Evolutionary conservation across 2,888 invertebrate species (phyloP), one percentile per base, ranked within the genome.

Genomic region (Campoplex nolae): DNA sequence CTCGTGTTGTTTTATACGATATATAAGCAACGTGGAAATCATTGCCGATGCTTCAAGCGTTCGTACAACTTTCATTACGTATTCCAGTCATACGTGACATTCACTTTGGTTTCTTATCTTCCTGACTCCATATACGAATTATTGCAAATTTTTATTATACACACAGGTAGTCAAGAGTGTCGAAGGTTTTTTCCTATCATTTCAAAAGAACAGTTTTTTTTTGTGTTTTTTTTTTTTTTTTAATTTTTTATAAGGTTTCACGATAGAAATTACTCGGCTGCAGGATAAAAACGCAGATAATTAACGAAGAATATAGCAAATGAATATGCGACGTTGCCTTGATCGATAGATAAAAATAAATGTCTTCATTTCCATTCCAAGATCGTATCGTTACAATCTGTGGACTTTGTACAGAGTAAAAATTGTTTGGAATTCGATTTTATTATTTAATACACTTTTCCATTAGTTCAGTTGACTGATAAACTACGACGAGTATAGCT

Each of bases 81-180:
- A 87, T 87, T 81, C 86, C 28, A 23, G n/a, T 38, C 84, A 87
- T 58, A 73, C 78, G 45, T 84, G 86, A 87, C 86, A 87, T 84
- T 87, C 86, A 70, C 84, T 38, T 56, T 67, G 68, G 77, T 75
- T 38, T 70, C 62, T 84, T 77, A 62, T 81, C 83, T 83, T 79
- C 73, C 70, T 75, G 73, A 23, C 51, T 54, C 67, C 51, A 35
- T 48, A 6, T 32, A 18, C 42, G 28, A 18, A 71, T 23, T 45
- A 62, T 28, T 28, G 62, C 62, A 32, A 71, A 48, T 71, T 48
- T 71, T 42, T 48, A 23, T 58, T 32, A 4, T 13, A 32, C 58
- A 32, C 58, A 28, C 56, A 56, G 23, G 11, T 28, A 23, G 28
- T 48, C 32, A 0, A 8, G 1, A 16, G 32, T 18, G 74, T 8